Base-by-base conservation (phyloP, 2,797 vertebrate genomes). In the Nyctibius grandis region DNA sequence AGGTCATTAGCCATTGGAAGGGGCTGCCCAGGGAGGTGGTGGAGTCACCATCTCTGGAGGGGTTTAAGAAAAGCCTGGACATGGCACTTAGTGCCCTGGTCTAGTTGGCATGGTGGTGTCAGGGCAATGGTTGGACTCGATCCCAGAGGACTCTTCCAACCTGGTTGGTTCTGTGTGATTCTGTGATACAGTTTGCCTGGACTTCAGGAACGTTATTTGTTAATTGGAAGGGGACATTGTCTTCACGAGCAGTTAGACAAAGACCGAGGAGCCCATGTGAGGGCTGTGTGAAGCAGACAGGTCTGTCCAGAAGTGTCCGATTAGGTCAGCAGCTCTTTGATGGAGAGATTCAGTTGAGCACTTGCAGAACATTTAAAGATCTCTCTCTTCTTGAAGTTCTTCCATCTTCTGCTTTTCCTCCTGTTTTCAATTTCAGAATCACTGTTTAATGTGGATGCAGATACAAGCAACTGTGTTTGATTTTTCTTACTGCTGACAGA, bases 401-500 rank as follows among this genome's bases (percentile, higher is more conserved):
- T 86, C 51, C 51, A 14, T 79, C 31, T 64, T 42, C 42, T 78
- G 16, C 45, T 81, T 91, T 57, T 75, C 28, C 40, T 64, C 23
- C 85, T 95, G 89, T n/a, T 96, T 91, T 65, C 81, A 93, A 53
- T 94, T 87, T 69, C 38, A 31, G 60, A n/a, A 29, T 77, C 65
- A 13, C 76, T 74, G 64, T 74, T 93, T 77, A 63, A 92, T 70
- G 70, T 92, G 61, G 40, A 65, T 61, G 16, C 64, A 85, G 75
- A 80, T 77, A 89, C 6, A 60, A 65, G 80, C 56, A 87, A 87
- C 70, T 85, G 54, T 14, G 68, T 84, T 88, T 83, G 60, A 67
- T 86, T 93, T 89, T 83, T 81, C 73, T 73, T 72, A 22, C 75
- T 93, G 94, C 76, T 86, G 91, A 75, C 80, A 68, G 74, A 78